These are phyloP conservation scores for Mus pahari DNA, from an alignment of 2,113 vertebrate genomes.

Conservation along the genomic window DNA sequence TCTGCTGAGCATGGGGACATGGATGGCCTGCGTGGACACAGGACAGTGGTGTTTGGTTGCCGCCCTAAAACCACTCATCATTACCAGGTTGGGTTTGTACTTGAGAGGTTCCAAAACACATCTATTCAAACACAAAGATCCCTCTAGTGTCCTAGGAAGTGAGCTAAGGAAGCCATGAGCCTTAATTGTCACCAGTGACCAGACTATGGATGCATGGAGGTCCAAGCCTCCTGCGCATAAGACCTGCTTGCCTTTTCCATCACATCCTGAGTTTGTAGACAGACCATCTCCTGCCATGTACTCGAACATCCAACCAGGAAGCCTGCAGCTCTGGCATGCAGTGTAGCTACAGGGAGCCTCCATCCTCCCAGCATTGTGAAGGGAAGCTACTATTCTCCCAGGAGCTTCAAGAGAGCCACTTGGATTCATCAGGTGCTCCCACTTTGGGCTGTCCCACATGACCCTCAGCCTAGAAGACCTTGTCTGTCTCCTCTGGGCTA, in stretches of 20 bases:
- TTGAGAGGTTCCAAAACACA: background rate
- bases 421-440: rapidly evolving
- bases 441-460: background rate
- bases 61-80: background rate
- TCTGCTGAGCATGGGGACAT: background rate
- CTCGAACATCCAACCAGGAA: background rate
- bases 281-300: background rate
- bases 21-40: background rate
- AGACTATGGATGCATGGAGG: background rate
- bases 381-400: background rate
- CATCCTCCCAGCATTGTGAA: background rate
- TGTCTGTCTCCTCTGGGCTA: conserved; percentile 28
- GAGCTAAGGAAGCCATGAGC: background rate
- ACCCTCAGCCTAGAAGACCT: background rate
- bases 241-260: background rate
- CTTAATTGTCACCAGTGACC: background rate
- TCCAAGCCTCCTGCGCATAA: background rate
- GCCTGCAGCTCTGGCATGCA: rapidly evolving
- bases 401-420: background rate
- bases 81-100: background rate
- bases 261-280: background rate
- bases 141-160: background rate
- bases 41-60: background rate
- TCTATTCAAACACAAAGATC: background rate
- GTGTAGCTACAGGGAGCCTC: background rate